Evolutionary conservation across 2,113 vertebrate genomes (phyloP).

Genomic region (Sialia sialis): DNA sequence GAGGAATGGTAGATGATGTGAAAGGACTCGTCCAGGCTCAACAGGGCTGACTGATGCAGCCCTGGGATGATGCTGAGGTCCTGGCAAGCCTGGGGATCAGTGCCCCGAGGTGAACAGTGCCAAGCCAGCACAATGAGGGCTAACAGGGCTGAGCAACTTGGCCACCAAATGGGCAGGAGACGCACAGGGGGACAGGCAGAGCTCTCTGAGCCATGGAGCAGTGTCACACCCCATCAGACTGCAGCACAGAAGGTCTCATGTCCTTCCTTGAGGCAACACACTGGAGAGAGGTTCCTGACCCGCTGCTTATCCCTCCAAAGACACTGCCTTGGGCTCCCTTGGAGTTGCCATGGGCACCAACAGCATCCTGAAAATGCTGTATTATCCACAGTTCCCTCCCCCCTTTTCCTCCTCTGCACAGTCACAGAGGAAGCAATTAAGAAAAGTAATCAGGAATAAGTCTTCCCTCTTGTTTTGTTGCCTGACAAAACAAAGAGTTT

Average conservation of each 20-base stretch:
- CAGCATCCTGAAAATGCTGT: neutral
- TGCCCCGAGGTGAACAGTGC: neutral
- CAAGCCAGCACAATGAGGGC: neutral
- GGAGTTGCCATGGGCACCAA: neutral
- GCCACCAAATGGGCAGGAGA: neutral
- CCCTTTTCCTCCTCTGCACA: neutral
- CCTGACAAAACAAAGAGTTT: neutral
- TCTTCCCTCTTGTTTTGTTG: neutral
- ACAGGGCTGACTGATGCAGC: rapidly evolving
- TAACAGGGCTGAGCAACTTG: neutral
- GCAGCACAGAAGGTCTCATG: neutral
- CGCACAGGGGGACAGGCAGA: neutral
- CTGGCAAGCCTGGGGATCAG: neutral
- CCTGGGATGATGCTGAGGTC: neutral
- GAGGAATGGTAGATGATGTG: rapidly evolving
- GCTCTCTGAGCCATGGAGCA: rapidly evolving
- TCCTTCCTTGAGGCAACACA: neutral
- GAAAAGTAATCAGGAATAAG: neutral
- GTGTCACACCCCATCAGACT: neutral
- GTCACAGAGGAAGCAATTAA: constrained; percentile 1
- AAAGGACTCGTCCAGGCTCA: neutral
- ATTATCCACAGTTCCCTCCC: neutral
- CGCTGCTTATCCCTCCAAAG: rapidly evolving
- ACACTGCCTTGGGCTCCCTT: neutral
- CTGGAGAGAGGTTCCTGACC: rapidly evolving